Conservation (phyloP, 2,888 invertebrate genomes). For the Leptogaster cylindrica region DNA sequence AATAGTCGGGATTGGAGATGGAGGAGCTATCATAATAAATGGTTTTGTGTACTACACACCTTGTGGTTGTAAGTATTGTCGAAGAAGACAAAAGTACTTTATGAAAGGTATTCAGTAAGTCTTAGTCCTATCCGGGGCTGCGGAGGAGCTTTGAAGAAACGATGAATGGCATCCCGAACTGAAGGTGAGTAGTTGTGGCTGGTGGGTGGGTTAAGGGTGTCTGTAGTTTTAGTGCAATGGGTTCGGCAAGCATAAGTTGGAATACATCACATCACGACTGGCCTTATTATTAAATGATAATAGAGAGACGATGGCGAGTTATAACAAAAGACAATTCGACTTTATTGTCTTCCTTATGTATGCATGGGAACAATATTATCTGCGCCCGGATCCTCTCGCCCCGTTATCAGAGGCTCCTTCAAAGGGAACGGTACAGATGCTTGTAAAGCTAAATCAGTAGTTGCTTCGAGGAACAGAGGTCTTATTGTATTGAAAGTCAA, state of each 20-base stretch:
- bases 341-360: constrained; percentile 46
- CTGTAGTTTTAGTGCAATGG: constrained; percentile 3
- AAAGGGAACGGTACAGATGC: constrained; percentile 11
- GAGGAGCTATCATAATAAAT: constrained; percentile 27
- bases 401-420: neutral
- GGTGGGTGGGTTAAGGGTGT: neutral
- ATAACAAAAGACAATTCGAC: constrained; percentile 47
- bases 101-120: constrained; percentile 39
- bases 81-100: constrained; percentile 39
- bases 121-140: constrained; percentile 6
- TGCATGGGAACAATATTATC: constrained; percentile 33
- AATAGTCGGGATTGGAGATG: neutral
- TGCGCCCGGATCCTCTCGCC: constrained; percentile 17
- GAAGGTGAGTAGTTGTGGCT: too few relatives aligned
- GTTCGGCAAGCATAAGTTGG: constrained; percentile 18
- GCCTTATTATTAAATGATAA: constrained; percentile 45
- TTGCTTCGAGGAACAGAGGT: constrained; percentile 4
- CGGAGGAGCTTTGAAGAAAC: neutral
- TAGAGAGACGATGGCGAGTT: constrained; percentile 43
- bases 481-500: constrained; percentile 45
- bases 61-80: constrained; percentile 40
- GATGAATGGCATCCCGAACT: neutral
- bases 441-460: constrained; percentile 9
- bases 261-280: constrained; percentile 34
- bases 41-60: constrained; percentile 41